Evolutionary conservation across 2,888 invertebrate species (phyloP).

Genomic region (Erebia aethiops): DNA sequence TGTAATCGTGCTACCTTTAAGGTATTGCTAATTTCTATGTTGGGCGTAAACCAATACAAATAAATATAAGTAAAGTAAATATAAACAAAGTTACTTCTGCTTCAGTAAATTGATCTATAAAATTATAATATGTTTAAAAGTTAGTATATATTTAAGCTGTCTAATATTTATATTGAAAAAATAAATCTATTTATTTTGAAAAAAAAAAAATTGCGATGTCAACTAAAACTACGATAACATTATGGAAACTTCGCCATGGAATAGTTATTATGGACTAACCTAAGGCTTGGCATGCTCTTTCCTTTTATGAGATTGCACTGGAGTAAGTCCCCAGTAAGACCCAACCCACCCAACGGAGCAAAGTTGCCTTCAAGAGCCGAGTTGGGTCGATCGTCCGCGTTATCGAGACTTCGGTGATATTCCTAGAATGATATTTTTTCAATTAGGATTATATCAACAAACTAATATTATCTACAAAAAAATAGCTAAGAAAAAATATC

Average conservation of each 20-base stretch:
- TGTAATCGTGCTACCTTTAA: background rate
- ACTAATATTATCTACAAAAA: slow-evolving; percentile 4
- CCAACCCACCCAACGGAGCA: slow-evolving; percentile 79
- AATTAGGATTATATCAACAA: slow-evolving; percentile 25
- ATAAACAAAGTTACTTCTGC: background rate
- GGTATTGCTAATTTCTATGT: background rate
- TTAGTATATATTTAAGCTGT: background rate
- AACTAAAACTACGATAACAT: slow-evolving; percentile 37
- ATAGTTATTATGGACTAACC: slow-evolving; percentile 81
- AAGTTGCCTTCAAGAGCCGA: slow-evolving; percentile 88
- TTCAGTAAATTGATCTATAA: background rate
- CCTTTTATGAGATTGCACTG: slow-evolving; percentile 92
- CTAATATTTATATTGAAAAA: slow-evolving; percentile 1
- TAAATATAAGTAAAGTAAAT: background rate
- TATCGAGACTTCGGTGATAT: slow-evolving; percentile 91
- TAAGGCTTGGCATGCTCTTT: slow-evolving; percentile 97
- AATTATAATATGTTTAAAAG: background rate
- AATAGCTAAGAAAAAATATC: slow-evolving; percentile 57
- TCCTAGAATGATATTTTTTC: slow-evolving; percentile 80
- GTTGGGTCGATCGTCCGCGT: slow-evolving; percentile 89
- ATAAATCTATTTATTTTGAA: background rate
- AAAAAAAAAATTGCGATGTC: slow-evolving; percentile 15
- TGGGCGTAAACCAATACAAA: background rate
- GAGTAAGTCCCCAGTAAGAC: slow-evolving; percentile 75
- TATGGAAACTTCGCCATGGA: slow-evolving; percentile 20